phyloP scores from a whole-genome alignment of 2,113 vertebrate species.

The Mastomys natalensis region DNA sequence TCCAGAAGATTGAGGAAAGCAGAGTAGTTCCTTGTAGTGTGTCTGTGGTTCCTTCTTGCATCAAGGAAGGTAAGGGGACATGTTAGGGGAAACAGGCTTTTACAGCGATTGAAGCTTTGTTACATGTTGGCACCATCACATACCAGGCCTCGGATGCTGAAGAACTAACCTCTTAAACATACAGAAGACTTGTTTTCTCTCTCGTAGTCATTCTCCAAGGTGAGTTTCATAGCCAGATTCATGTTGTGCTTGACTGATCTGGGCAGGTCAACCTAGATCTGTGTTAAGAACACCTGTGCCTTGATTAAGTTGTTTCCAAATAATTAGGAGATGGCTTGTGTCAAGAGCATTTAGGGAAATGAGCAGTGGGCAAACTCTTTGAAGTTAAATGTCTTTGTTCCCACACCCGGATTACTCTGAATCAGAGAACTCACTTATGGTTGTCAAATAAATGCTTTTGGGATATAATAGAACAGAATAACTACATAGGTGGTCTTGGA shows the following conservation, averaged over 20 bases:
- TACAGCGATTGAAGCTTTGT: slow-evolving; percentile 2
- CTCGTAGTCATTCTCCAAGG: neutral
- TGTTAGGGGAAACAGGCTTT: neutral
- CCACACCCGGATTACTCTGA: neutral
- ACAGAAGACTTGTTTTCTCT: neutral
- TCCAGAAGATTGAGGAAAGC: neutral
- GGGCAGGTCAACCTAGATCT: neutral
- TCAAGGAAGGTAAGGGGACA: slow-evolving; percentile 38
- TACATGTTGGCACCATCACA: neutral
- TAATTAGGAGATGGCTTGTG: neutral
- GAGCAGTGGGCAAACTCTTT: neutral
- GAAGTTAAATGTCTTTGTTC: neutral
- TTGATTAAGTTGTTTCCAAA: neutral
- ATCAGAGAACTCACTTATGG: neutral
- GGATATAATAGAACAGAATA: neutral
- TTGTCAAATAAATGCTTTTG: slow-evolving; percentile 29
- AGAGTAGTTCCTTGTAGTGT: neutral
- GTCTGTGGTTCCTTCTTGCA: slow-evolving; percentile 21
- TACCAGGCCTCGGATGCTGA: neutral
- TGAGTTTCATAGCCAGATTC: neutral
- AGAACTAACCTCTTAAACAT: slow-evolving; percentile 30
- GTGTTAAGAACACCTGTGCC: neutral
- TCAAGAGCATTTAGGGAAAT: neutral
- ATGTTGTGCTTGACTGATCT: neutral
- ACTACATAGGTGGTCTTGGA: neutral